Conservation (phyloP, 2,888 invertebrate genomes). For the Lucinisca nassula region DNA sequence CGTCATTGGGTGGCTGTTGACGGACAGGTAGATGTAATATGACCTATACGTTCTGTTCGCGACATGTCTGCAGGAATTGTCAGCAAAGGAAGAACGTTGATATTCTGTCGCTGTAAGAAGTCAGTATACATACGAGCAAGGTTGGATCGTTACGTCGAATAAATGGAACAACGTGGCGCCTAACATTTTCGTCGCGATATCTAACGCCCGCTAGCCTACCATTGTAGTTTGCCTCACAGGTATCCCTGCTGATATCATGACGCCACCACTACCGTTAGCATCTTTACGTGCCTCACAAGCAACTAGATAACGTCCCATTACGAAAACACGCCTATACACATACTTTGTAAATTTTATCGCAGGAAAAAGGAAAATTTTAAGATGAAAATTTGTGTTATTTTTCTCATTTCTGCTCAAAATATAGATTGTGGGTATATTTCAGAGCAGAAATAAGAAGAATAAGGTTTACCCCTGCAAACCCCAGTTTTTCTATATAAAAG, state of each 20-base stretch:
- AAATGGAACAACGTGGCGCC: constrained; percentile 43
- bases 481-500: too few relatives aligned
- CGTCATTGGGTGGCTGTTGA: constrained; percentile 26
- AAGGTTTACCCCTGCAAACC: too few relatives aligned
- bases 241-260: constrained; percentile 47
- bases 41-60: constrained; percentile 60
- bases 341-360: too few relatives aligned
- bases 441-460: too few relatives aligned
- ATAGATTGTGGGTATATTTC: too few relatives aligned
- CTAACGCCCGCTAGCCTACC: constrained; percentile 39
- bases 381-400: too few relatives aligned
- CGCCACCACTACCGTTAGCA: constrained; percentile 45
- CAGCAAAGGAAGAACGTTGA: constrained; percentile 50
- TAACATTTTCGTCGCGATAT: constrained; percentile 43
- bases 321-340: too few relatives aligned
- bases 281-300: not conserved
- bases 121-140: constrained; percentile 27
- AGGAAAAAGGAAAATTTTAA: too few relatives aligned
- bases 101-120: constrained; percentile 39
- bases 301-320: constrained; percentile 10
- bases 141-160: constrained; percentile 35
- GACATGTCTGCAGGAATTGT: constrained; percentile 35
- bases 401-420: too few relatives aligned
- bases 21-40: constrained; percentile 28
- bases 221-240: not conserved